phyloP scores from a whole-genome alignment of 2,888 invertebrate genomes.

The Argynnis bischoffii region DNA sequence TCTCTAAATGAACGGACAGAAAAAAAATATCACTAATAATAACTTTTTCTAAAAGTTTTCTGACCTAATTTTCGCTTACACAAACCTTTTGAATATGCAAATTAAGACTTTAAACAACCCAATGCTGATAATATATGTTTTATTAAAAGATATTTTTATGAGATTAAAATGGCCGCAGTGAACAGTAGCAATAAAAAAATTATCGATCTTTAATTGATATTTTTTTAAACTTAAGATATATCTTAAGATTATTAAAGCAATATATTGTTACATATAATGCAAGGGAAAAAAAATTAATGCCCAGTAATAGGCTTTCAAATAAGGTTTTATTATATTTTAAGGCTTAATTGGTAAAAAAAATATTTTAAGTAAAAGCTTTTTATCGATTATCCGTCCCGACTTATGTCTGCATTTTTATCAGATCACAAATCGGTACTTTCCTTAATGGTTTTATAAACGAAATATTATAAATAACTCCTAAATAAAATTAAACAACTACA shows the following conservation, averaged over 20 bases:
- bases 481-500: no score
- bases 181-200: slow-evolving; percentile 7
- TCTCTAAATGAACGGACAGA: no score
- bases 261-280: slow-evolving; percentile 11
- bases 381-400: slow-evolving; percentile 2
- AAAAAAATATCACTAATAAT: no score
- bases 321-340: neutral
- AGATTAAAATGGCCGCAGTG: neutral
- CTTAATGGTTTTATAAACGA: neutral
- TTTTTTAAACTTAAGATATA: slow-evolving; percentile 3
- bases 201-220: slow-evolving; percentile 5
- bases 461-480: no score
- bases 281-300: neutral
- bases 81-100: no score
- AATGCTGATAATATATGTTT: no score
- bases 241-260: slow-evolving; percentile 2
- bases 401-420: slow-evolving; percentile 8
- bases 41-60: no score
- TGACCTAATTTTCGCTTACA: no score
- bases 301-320: slow-evolving; percentile 10
- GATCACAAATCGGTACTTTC: neutral
- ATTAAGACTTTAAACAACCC: no score
- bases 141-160: neutral
- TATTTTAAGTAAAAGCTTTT: slow-evolving; percentile 1
- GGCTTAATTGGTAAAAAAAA: slow-evolving; percentile 14